Evolutionary conservation across 35 echinoderm and acorn worm genomes (phyloP), one percentile per base, ranked within the genome.

Genomic region (Chiridota heheva): DNA sequence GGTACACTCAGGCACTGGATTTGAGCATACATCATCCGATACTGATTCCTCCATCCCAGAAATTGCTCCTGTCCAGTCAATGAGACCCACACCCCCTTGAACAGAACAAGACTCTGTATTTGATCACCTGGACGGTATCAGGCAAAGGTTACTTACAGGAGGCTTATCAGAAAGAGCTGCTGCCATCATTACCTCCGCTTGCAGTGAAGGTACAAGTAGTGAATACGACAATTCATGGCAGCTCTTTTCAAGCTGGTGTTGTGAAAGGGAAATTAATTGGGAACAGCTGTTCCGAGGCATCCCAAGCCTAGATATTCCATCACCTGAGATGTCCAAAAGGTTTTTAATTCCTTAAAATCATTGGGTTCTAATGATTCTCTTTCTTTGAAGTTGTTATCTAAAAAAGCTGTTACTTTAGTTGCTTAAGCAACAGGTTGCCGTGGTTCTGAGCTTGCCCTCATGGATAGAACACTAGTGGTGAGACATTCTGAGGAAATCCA

Each of bases 101-200:
- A 33, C 62, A 33, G 24, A 66, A 66, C 62, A 66, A 66, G 62
- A 66, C 62, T 35, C 62, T 66, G 17, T 63, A 6, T 63, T 29
- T 63, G 25, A 28, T 63, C 60, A 29, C 60, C 31, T 63, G 60
- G 60, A 66, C 30, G 37, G 25, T 66, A 33, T 66, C 62, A 66
- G 62, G 22, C 12, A 35, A 33, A 66, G 2, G 30, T 29, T 66
- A 26, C 37, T 35, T 22, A 17, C 62, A 66, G 37, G 62, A 27
- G 62, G 62, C 3, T 35, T 66, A 6, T 66, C 22, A 17, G 33
- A 66, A 66, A 35, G 17, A 35, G 62, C 60, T 63, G 17, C 17
- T 16, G 31, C 60, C 60, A 16, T 63, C 31, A 63, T 28, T 63
- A 63, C 60, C 60, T 63, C 60, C 17, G 17, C 60, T 63, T 63